Evolutionary conservation across 2,888 invertebrate genomes (phyloP), one percentile per base, ranked within the genome.

Genomic region (Mamestra brassicae): DNA sequence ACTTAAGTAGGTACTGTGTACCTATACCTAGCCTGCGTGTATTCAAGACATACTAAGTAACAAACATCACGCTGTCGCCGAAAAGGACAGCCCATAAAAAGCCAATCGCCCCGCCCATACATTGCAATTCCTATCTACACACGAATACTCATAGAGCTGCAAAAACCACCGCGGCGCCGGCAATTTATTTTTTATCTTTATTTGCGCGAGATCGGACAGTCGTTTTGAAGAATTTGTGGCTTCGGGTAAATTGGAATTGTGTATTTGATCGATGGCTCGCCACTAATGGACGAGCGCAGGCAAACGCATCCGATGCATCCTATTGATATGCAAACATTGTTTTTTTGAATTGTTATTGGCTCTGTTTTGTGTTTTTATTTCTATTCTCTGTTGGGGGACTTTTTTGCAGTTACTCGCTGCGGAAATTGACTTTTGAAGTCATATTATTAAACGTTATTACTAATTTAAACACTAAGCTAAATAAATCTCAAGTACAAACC

Each of bases 181-280:
- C 72, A 84, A 87, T 87, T 92, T 92, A 90, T 92, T 93, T 93
- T 93, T 93, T 94, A 93, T 93, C 93, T 92, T 81, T 92, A 90
- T 90, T 89, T 89, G 89, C 80, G 84, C 86, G 86, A 83, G 89
- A 90, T 89, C 88, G 91, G 92, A 89, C 92, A 93, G 92, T 92
- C 92, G 93, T 92, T 93, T 93, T 94, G 93, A 95, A 93, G 95
- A 94, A 95, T 95, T 95, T 95, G 95, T 95, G 95, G 95, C 91
- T 91, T 93, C 91, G 93, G 95, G 95, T 95, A 95, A 96, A 95
- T 95, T 96, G 95, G 94, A 93, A 94, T 94, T 92, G 95, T 92
- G 92, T 90, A 89, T 93, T 93, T 95, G 95, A 95, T 95, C 93
- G 95, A 95, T 95, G 93, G 90, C 89, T 70, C 87, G 85, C 86